Conservation (phyloP, 2,113 vertebrate genomes). For the Ceuthmochares aereus region DNA sequence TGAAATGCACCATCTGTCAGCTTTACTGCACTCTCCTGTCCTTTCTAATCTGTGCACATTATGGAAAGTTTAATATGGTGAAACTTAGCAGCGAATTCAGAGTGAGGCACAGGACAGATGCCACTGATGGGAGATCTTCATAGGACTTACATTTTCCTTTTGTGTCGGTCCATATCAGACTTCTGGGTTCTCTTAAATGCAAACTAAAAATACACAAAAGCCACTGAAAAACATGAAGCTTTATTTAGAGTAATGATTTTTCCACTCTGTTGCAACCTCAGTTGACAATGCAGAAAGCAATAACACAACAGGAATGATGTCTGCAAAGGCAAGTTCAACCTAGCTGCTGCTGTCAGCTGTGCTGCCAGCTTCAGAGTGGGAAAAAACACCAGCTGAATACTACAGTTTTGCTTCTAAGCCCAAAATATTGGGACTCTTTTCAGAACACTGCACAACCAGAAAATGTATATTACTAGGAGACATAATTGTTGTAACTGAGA, state of each 20-base stretch:
- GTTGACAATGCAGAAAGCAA: not conserved
- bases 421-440: not conserved
- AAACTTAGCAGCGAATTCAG: not conserved
- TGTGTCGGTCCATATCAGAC: not conserved
- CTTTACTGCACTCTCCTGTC: not conserved
- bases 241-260: constrained; percentile 53
- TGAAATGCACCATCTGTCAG: constrained; percentile 29
- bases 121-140: accelerated
- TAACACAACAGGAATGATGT: not conserved
- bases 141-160: not conserved
- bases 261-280: not conserved
- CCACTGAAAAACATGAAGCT: not conserved
- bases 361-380: not conserved
- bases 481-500: not conserved
- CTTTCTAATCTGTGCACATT: not conserved
- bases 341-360: not conserved
- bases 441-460: not conserved
- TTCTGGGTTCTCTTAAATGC: not conserved
- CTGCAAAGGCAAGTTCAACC: not conserved
- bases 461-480: not conserved
- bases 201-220: not conserved
- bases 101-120: not conserved
- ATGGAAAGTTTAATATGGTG: not conserved
- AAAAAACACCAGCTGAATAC: not conserved
- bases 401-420: not conserved